Percentiles rank a stretch among this genome's conserved stretches.
Evolutionary conservation across 2,113 vertebrate genomes (phyloP).

Genomic region (Corvus moneduloides): DNA sequence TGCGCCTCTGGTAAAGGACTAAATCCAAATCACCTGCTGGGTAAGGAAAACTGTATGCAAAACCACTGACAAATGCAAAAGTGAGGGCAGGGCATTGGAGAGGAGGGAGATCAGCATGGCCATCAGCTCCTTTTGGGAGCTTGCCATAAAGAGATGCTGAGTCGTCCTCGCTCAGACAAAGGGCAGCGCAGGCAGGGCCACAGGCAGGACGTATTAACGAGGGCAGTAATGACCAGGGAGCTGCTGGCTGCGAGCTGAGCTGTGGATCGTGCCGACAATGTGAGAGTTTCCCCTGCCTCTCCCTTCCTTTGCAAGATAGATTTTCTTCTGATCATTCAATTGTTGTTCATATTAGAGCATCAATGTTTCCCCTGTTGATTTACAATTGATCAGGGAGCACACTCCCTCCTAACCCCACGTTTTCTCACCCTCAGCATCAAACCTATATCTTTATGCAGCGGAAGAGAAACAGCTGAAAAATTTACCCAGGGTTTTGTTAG

Average conservation of each 20-base stretch:
- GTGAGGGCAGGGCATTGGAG: rapidly evolving
- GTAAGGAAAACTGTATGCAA: neutral
- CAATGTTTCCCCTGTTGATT: neutral
- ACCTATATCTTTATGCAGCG: neutral
- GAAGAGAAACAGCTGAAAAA: neutral
- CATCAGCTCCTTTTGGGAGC: neutral
- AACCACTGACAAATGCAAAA: neutral
- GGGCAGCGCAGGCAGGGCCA: neutral
- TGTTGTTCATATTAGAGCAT: conserved; percentile 27
- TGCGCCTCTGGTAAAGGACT: rapidly evolving
- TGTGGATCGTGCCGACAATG: rapidly evolving
- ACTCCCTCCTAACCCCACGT: neutral
- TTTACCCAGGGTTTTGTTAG: neutral
- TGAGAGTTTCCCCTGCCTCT: neutral
- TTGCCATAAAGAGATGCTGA: neutral
- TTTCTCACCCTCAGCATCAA: neutral
- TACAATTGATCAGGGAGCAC: neutral
- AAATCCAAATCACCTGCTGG: neutral
- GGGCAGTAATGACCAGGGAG: neutral
- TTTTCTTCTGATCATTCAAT: conserved; percentile 32
- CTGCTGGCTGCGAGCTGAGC: neutral
- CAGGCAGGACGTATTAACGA: neutral
- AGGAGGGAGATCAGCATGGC: neutral
- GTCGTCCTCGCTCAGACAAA: neutral
- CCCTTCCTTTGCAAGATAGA: neutral